These are phyloP conservation scores for Athene cunicularia DNA, from an alignment of 2,113 vertebrate genomes.

Conservation along the genomic window DNA sequence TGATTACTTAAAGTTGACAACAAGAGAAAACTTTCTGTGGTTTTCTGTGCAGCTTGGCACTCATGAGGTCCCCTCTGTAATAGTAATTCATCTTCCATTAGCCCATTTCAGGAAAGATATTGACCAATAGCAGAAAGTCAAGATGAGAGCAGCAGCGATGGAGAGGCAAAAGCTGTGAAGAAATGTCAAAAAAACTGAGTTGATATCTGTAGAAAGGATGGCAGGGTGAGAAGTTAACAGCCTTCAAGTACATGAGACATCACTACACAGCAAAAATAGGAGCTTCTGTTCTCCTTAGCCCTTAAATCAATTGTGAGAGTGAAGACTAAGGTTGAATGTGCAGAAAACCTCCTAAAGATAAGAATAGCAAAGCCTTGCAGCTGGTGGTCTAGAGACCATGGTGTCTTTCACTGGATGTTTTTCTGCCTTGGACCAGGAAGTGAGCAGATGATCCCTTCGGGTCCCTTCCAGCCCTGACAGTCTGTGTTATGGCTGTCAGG, in stretches of 20 bases:
- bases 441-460: not conserved
- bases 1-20: not conserved
- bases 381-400: not conserved
- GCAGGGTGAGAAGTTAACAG: not conserved
- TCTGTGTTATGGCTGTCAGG: not conserved
- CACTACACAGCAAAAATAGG: not conserved
- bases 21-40: not conserved
- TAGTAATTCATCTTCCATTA: not conserved
- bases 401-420: not conserved
- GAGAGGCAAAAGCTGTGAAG: not conserved
- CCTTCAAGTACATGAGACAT: not conserved
- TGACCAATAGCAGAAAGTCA: not conserved
- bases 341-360: not conserved
- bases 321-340: not conserved
- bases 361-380: not conserved
- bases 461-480: not conserved
- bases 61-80: not conserved
- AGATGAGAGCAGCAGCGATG: accelerated
- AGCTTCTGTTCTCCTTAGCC: not conserved
- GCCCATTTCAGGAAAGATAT: not conserved
- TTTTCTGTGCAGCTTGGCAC: not conserved
- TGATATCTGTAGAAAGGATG: not conserved
- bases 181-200: not conserved
- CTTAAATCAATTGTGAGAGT: not conserved
- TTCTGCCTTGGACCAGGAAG: not conserved